A percentile compares a stretch with the other conserved stretches of the same genome.
Evolutionary conservation across 1,140 invertebrate genomes (phyloP).

Genomic region (Aphelenchoides avenae): DNA sequence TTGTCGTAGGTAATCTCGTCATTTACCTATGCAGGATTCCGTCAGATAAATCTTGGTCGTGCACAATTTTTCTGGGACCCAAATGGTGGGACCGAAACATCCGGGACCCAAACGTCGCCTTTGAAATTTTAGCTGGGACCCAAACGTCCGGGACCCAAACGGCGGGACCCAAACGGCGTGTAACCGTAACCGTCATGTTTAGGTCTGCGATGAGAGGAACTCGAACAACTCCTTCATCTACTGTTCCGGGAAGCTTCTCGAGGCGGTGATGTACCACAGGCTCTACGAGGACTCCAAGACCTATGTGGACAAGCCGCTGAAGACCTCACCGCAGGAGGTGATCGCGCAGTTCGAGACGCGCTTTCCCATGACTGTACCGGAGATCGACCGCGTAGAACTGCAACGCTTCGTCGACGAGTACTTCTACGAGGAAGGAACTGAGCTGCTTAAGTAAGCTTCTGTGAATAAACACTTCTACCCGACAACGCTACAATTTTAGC

Average conservation of each 20-base stretch:
- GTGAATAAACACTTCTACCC: no score
- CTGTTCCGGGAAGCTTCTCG: slow-evolving; percentile 30
- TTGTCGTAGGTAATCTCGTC: no score
- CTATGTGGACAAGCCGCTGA: slow-evolving; percentile 41
- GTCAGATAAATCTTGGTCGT: no score
- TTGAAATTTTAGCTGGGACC: no score
- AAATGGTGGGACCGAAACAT: no score
- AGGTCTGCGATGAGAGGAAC: slow-evolving; percentile 28
- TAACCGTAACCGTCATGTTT: no score
- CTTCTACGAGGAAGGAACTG: slow-evolving; percentile 30
- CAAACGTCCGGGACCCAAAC: no score
- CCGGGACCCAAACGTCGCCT: no score
- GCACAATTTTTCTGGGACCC: no score
- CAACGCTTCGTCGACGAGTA: slow-evolving; percentile 33
- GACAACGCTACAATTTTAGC: slow-evolving; percentile 19
- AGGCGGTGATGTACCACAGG: slow-evolving; percentile 65
- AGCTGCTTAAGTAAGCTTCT: slow-evolving; percentile 21
- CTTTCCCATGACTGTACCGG: slow-evolving; percentile 22
- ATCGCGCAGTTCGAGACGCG: slow-evolving; percentile 11
- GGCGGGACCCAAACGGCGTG: no score
- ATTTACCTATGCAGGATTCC: no score
- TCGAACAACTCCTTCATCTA: slow-evolving; percentile 33
- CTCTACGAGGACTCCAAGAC: slow-evolving; percentile 39
- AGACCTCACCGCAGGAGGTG: slow-evolving; percentile 17
- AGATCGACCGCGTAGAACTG: slow-evolving; percentile 27